These are phyloP conservation scores for Mythimna vitellina DNA, from an alignment of 2,888 invertebrate species.

Conservation along the genomic window DNA sequence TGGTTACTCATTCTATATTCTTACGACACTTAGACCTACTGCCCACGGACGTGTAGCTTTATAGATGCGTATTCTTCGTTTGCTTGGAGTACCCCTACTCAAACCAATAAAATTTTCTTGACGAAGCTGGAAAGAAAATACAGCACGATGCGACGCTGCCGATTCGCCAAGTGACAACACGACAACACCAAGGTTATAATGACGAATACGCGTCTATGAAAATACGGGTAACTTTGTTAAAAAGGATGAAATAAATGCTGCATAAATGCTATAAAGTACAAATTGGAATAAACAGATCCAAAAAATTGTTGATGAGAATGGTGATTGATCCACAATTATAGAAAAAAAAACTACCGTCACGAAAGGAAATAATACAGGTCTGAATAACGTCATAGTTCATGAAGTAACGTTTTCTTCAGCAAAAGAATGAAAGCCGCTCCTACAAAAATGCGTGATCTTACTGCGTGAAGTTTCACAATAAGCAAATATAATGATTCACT, in stretches of 20 bases:
- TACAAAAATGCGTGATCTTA: conserved; percentile 29
- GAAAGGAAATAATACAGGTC: not conserved
- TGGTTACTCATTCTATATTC: not conserved
- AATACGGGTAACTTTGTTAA: no score
- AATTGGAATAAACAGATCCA: not conserved
- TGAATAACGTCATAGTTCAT: not conserved
- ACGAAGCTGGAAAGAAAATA: no score
- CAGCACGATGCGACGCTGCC: no score
- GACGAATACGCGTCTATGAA: no score
- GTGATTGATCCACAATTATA: not conserved
- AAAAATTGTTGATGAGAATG: not conserved
- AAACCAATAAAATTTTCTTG: no score
- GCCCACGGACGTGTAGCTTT: no score
- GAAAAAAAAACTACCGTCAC: not conserved
- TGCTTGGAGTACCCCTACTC: not conserved
- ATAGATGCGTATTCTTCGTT: no score
- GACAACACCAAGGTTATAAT: no score
- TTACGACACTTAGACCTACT: not conserved
- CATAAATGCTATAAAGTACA: not conserved
- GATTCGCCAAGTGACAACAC: no score
- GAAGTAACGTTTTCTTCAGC: conserved; percentile 1
- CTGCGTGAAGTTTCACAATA: conserved; percentile 44
- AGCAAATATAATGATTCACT: conserved; percentile 47
- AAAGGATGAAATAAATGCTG: not conserved
- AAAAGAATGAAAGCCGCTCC: conserved; percentile 1